Evolutionary conservation across 2,888 invertebrate genomes (phyloP).

Genomic region (Melinopterus prodromus): DNA sequence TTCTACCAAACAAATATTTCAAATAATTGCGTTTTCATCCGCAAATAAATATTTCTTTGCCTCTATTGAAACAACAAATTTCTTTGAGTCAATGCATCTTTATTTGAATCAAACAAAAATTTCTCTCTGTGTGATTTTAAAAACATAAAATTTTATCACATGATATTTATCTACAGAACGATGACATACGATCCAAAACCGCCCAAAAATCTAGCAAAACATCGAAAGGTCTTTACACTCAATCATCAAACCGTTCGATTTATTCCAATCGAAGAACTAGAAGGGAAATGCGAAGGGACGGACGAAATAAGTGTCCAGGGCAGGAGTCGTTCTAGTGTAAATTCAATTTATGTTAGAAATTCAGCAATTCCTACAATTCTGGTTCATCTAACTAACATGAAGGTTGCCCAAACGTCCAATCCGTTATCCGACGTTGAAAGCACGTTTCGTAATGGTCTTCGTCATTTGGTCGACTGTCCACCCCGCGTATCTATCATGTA

Average conservation of each 20-base stretch:
- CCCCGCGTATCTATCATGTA: conserved; percentile 55
- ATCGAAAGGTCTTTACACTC: background rate
- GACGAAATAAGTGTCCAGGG: conserved; percentile 31
- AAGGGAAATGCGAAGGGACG: conserved; percentile 16
- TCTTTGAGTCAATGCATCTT: too few species aligned
- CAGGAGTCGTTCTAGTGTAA: conserved; percentile 56
- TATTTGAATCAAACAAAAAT: too few species aligned
- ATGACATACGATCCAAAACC: background rate
- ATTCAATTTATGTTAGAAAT: conserved; percentile 60
- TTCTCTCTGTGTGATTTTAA: too few species aligned
- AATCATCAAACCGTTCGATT: background rate
- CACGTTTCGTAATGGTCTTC: background rate
- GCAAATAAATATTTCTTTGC: too few species aligned
- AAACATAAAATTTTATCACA: too few species aligned
- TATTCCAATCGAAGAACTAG: background rate
- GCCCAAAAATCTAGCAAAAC: background rate
- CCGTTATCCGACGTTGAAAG: background rate
- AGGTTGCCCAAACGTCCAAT: conserved; percentile 47
- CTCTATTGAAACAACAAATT: too few species aligned
- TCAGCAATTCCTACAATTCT: conserved; percentile 57
- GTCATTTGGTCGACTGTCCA: conserved; percentile 40
- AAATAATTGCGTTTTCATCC: too few species aligned
- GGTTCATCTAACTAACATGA: conserved; percentile 58
- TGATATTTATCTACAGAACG: too few species aligned
- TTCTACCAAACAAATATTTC: too few species aligned